Conservation (phyloP, 2,113 vertebrate species). For the Coptodon bakossiorum region DNA sequence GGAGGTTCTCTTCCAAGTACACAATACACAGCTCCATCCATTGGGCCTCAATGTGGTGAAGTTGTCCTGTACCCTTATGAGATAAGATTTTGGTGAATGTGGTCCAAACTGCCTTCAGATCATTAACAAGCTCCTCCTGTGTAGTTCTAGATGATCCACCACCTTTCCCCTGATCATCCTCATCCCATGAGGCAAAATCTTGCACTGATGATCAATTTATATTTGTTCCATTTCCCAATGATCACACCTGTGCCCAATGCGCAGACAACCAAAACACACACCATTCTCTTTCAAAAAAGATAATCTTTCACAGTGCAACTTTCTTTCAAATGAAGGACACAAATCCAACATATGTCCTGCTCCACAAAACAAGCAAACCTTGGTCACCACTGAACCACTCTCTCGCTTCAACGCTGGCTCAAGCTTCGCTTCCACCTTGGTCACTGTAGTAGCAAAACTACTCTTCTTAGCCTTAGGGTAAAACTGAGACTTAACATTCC, state of each 20-base stretch:
- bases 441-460: too few relatives aligned
- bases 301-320: fast-evolving
- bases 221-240: background rate
- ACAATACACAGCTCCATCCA: background rate
- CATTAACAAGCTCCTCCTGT: background rate
- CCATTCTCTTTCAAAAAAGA: background rate
- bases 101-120: background rate
- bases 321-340: fast-evolving
- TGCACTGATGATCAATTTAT: background rate
- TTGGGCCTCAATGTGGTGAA: background rate
- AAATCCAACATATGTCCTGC: background rate
- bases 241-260: background rate
- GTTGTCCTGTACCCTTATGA: background rate
- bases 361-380: too few relatives aligned
- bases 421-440: too few relatives aligned
- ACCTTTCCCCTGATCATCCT: background rate
- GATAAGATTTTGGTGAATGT: background rate
- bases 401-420: too few relatives aligned
- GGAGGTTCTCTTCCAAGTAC: background rate
- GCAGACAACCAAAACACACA: background rate
- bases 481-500: too few relatives aligned
- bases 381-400: too few relatives aligned
- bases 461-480: too few relatives aligned
- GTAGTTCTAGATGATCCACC: background rate
- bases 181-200: background rate